These are phyloP conservation scores for Dysdera silvatica DNA, from an alignment of 1,140 invertebrate species.

Conservation along the genomic window DNA sequence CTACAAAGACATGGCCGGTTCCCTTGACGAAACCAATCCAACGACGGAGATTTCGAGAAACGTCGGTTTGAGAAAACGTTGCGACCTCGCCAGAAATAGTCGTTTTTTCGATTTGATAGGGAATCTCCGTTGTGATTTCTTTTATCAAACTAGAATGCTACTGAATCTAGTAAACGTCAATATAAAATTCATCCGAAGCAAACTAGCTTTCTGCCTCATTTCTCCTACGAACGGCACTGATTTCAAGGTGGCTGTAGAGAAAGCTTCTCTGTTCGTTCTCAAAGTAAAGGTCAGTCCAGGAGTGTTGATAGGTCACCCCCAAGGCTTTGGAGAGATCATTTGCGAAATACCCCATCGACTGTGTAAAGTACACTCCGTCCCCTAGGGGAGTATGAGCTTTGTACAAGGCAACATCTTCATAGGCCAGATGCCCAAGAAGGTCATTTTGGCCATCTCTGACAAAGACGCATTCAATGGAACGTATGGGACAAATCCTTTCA, in stretches of 20 bases:
- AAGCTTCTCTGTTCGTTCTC: neutral
- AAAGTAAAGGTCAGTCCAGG: neutral
- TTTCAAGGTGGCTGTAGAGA: neutral
- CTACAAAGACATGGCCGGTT: constrained; percentile 1
- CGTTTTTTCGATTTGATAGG: neutral
- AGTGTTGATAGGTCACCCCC: neutral
- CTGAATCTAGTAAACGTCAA: constrained; percentile 9
- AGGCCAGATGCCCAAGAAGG: neutral
- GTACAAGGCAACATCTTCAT: constrained; percentile 16
- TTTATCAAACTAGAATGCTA: neutral
- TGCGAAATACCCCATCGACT: constrained; percentile 1
- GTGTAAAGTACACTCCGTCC: constrained; percentile 1
- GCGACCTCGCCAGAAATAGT: neutral
- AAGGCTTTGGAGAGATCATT: neutral
- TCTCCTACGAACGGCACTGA: neutral
- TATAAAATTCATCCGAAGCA: constrained; percentile 10
- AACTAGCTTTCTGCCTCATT: constrained; percentile 8
- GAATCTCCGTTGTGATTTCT: neutral
- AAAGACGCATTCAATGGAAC: neutral
- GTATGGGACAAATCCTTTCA: neutral
- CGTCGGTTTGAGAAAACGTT: neutral
- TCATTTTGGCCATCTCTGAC: neutral
- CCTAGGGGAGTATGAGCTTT: neutral
- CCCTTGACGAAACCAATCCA: neutral
- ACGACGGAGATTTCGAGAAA: too few relatives aligned